phyloP scores from a whole-genome alignment of 2,888 invertebrate genomes.

The Pterostichus niger region DNA sequence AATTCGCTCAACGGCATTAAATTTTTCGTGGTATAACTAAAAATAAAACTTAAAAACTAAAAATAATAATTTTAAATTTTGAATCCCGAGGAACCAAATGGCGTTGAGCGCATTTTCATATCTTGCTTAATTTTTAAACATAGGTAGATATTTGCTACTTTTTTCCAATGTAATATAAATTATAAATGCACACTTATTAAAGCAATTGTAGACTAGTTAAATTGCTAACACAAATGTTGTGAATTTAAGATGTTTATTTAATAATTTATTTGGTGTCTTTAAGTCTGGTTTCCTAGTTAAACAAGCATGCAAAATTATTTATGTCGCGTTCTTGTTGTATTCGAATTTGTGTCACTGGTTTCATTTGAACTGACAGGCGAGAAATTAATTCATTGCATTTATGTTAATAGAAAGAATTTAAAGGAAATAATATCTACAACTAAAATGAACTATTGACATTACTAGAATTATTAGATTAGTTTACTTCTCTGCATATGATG shows the following conservation, averaged over 20 bases:
- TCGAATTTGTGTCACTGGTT: slow-evolving; percentile 1
- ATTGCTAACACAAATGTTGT: not conserved
- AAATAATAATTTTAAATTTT: no score
- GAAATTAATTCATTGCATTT: slow-evolving; percentile 7
- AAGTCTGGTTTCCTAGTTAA: slow-evolving; percentile 29
- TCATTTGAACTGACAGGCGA: not conserved
- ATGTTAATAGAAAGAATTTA: not conserved
- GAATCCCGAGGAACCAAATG: no score
- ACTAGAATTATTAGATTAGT: not conserved
- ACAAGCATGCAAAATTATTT: not conserved
- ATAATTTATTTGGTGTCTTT: slow-evolving; percentile 1
- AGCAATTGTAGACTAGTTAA: not conserved
- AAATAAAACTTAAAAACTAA: no score
- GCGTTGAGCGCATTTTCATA: no score
- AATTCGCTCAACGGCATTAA: no score
- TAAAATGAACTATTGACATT: slow-evolving; percentile 25
- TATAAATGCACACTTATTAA: no score
- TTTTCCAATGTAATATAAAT: no score
- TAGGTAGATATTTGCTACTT: no score
- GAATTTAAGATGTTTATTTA: not conserved
- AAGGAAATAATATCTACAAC: not conserved
- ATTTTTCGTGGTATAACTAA: no score
- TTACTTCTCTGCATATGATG: not conserved
- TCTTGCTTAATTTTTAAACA: no score
- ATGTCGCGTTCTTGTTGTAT: not conserved